Evolutionary conservation across 2,888 invertebrate species (phyloP).

Genomic region (Hoplodrina blanda): DNA sequence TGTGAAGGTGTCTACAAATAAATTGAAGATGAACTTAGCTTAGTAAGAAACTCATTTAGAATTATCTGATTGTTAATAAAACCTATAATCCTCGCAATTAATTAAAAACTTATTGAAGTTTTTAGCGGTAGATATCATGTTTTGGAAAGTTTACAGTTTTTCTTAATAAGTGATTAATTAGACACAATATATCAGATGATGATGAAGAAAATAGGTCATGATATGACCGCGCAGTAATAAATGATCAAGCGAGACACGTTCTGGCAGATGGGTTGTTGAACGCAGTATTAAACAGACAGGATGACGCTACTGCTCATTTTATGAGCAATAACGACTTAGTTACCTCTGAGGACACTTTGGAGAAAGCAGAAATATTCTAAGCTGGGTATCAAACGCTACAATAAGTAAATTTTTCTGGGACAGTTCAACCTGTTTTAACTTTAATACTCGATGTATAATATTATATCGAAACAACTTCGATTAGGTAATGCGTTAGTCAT

Average conservation of each 20-base stretch:
- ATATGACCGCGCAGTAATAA: not conserved
- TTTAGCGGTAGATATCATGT: not conserved
- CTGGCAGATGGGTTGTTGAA: not conserved
- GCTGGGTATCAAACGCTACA: not conserved
- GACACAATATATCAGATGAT: not conserved
- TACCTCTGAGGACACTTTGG: not conserved
- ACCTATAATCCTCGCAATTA: not conserved
- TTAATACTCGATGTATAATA: no score
- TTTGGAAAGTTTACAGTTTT: not conserved
- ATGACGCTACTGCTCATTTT: not conserved
- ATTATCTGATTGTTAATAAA: slow-evolving; percentile 6
- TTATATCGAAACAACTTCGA: not conserved
- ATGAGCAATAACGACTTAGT: no score
- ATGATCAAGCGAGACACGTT: not conserved
- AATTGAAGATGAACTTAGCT: slow-evolving; percentile 18
- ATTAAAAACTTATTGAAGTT: not conserved
- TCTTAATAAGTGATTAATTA: slow-evolving; percentile 4
- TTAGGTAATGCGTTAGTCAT: not conserved
- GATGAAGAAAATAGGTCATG: slow-evolving; percentile 8
- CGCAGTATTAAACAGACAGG: not conserved
- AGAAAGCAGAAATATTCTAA: not conserved
- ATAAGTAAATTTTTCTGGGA: not conserved
- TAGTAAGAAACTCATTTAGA: slow-evolving; percentile 15
- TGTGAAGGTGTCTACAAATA: slow-evolving; percentile 27
- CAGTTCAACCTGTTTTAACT: not conserved